Evolutionary conservation across 64 coral and sea anemone species (phyloP).

Genomic region (Actinia equina): DNA sequence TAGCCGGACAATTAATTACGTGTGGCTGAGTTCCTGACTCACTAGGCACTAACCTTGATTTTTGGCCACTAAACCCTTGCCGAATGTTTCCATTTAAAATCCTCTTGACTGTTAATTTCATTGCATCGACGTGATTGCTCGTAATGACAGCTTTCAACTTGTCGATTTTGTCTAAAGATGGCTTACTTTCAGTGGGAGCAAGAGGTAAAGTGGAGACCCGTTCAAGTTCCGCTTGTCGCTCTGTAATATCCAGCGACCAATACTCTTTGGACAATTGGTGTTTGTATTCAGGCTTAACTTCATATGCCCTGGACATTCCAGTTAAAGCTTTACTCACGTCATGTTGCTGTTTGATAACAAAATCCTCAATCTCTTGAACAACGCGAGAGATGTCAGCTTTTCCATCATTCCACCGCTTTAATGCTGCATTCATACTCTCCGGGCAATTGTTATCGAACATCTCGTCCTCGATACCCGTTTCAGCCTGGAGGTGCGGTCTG

Average conservation of each 20-base stretch:
- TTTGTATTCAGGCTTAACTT: too few relatives aligned
- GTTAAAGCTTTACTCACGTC: background rate
- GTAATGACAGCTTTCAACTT: background rate
- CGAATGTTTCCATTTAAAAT: constrained; percentile 33
- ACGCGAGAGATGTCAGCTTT: background rate
- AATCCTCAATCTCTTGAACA: background rate
- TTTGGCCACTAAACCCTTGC: constrained; percentile 20
- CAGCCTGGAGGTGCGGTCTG: background rate
- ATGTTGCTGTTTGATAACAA: background rate
- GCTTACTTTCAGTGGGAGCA: background rate
- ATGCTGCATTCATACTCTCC: constrained; percentile 51
- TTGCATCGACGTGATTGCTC: background rate
- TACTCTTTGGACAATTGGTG: too few relatives aligned
- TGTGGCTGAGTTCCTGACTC: constrained; percentile 5
- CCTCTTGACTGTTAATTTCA: constrained; percentile 27
- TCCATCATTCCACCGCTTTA: constrained; percentile 46
- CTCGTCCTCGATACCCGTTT: constrained; percentile 40
- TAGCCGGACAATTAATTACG: background rate
- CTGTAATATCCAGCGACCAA: too few relatives aligned
- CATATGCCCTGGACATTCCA: background rate
- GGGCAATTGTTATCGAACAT: constrained; percentile 56
- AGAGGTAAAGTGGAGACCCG: too few relatives aligned
- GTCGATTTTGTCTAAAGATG: background rate
- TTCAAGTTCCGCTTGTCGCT: too few relatives aligned
- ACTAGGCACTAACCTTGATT: constrained; percentile 36